A percentile compares a stretch with the other conserved stretches of the same genome.
These are phyloP conservation scores for Ernsta delagoae DNA, from an alignment of 2,888 invertebrate species.

Conservation along the genomic window DNA sequence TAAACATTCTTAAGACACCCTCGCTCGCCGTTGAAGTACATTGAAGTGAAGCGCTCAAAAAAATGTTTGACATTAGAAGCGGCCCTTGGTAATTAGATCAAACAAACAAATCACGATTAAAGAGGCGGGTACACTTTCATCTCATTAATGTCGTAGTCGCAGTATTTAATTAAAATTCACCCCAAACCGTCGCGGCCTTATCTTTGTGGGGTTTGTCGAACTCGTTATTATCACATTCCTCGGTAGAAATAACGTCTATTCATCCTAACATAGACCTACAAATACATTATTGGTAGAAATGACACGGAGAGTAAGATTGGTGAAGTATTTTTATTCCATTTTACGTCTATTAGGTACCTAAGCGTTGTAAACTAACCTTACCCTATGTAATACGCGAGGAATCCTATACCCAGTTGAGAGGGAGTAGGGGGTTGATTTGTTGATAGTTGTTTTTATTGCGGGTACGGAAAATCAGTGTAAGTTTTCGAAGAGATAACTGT, in stretches of 20 bases:
- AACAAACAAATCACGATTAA: slow-evolving; percentile 81
- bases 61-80: slow-evolving; percentile 32
- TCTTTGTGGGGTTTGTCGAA: slow-evolving; percentile 69
- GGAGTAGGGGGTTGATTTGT: too few relatives aligned
- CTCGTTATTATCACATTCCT: slow-evolving; percentile 78
- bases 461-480: too few relatives aligned
- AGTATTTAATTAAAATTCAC: slow-evolving; percentile 83
- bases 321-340: too few relatives aligned
- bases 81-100: slow-evolving; percentile 57
- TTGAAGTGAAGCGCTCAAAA: slow-evolving; percentile 9
- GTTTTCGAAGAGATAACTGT: too few relatives aligned
- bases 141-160: slow-evolving; percentile 77
- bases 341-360: too few relatives aligned
- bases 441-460: too few relatives aligned
- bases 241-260: slow-evolving; percentile 45
- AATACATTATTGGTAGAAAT: not conserved
- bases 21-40: not conserved
- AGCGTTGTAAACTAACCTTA: too few relatives aligned
- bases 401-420: too few relatives aligned
- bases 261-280: slow-evolving; percentile 5
- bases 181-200: slow-evolving; percentile 62
- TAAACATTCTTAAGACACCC: slow-evolving; percentile 3
- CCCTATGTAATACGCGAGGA: too few relatives aligned
- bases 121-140: slow-evolving; percentile 75
- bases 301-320: not conserved